Percentiles rank a stretch among this genome's conserved stretches.
phyloP scores from a whole-genome alignment of 2,113 vertebrate species.

The Balaeniceps rex region DNA sequence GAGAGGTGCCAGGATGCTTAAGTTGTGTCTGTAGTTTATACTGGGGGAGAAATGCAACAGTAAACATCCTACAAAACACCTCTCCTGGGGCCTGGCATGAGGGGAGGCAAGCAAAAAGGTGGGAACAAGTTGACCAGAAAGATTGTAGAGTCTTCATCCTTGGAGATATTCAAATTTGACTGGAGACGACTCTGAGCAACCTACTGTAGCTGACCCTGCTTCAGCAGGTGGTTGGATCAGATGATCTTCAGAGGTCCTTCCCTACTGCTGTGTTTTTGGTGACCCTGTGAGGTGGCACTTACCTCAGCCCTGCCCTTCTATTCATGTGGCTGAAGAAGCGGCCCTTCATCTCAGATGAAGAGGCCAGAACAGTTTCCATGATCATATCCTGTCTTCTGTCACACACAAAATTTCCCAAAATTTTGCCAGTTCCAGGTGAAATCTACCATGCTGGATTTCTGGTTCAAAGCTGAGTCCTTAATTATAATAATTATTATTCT shows the following conservation, averaged over 20 bases:
- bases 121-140: not conserved
- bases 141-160: not conserved
- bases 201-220: not conserved
- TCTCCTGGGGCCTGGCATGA: accelerated
- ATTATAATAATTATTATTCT: not conserved
- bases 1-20: not conserved
- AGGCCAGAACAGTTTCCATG: not conserved
- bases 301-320: not conserved
- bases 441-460: not conserved
- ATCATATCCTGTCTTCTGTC: not conserved
- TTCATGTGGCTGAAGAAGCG: not conserved
- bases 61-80: not conserved
- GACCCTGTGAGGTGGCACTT: not conserved
- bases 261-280: not conserved
- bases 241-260: not conserved
- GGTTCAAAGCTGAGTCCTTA: not conserved
- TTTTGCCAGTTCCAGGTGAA: not conserved
- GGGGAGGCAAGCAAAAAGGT: not conserved
- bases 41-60: not conserved
- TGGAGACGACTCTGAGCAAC: not conserved
- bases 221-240: not conserved
- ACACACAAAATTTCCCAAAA: not conserved
- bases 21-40: not conserved
- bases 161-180: not conserved
- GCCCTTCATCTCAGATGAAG: not conserved